phyloP scores from a whole-genome alignment of 2,797 vertebrate genomes.

The Potorous gilbertii region DNA sequence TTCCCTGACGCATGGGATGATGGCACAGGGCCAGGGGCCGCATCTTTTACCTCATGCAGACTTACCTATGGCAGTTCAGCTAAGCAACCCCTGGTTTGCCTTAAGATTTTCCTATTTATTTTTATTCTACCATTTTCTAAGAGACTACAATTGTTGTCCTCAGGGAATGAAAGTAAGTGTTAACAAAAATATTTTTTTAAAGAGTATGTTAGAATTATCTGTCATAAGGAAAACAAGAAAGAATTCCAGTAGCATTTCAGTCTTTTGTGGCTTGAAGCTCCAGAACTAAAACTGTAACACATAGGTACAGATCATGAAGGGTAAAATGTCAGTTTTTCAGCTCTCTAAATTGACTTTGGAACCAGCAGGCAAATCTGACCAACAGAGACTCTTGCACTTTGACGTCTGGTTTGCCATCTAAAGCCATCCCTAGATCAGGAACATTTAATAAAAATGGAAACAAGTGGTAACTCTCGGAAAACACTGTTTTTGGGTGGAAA shows the following conservation, averaged over 20 bases:
- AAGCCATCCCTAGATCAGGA: not conserved
- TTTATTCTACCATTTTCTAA: not conserved
- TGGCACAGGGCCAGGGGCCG: not conserved
- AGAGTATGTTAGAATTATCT: not conserved
- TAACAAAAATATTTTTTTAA: not conserved
- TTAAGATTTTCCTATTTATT: not conserved
- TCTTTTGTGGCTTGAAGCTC: not conserved
- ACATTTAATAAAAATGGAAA: constrained; percentile 44
- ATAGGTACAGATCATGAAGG: not conserved
- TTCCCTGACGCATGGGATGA: not conserved
- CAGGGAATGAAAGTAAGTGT: not conserved
- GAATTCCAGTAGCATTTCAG: not conserved
- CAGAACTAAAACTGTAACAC: not conserved
- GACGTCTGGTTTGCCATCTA: not conserved
- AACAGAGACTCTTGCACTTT: not conserved
- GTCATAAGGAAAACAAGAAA: not conserved
- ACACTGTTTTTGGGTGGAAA: constrained; percentile 45
- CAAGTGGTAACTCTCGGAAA: constrained; percentile 32
- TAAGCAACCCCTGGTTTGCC: not conserved
- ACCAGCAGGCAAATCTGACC: not conserved
- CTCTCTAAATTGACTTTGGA: not conserved
- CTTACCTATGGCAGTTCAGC: not conserved
- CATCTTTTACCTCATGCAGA: not conserved
- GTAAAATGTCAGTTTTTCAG: not conserved
- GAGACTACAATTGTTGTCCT: not conserved